Evolutionary conservation across 2,113 vertebrate genomes (phyloP).

Genomic region (Rhabdornis inornatus): DNA sequence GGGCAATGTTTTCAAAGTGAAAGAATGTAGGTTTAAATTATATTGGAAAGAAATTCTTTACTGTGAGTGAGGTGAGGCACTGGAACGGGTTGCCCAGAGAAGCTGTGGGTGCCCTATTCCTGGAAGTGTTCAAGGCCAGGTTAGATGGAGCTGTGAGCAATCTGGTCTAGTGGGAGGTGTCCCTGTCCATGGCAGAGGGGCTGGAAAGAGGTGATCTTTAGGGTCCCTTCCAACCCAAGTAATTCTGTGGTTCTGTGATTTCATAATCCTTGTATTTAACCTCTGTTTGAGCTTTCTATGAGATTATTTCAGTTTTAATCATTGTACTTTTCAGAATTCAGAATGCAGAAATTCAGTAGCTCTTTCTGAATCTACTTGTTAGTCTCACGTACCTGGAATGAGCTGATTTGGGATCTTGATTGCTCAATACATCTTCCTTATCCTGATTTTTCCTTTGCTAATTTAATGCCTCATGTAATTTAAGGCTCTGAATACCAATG

Average conservation of each 20-base stretch:
- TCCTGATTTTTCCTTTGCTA: background rate
- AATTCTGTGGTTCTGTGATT: background rate
- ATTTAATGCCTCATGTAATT: background rate
- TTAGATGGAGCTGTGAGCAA: rapidly evolving
- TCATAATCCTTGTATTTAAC: background rate
- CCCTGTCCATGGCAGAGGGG: background rate
- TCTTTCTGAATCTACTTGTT: background rate
- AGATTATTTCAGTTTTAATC: background rate
- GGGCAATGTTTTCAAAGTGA: background rate
- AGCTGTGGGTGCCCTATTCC: background rate
- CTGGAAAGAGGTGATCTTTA: background rate
- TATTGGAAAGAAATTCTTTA: background rate
- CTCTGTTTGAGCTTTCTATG: background rate
- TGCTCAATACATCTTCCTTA: background rate
- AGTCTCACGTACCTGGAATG: background rate
- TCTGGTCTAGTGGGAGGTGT: background rate
- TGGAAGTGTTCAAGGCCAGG: background rate
- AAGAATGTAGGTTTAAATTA: background rate
- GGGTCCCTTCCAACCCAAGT: background rate
- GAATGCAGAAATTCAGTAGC: background rate
- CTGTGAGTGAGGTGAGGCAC: background rate
- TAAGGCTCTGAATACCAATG: background rate
- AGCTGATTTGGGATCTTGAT: background rate
- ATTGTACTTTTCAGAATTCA: background rate
- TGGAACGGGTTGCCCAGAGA: background rate